Percentiles rank a stretch among this genome's conserved stretches.
Evolutionary conservation across 2,797 vertebrate species (phyloP).

Genomic region (Podarcis lilfordi): DNA sequence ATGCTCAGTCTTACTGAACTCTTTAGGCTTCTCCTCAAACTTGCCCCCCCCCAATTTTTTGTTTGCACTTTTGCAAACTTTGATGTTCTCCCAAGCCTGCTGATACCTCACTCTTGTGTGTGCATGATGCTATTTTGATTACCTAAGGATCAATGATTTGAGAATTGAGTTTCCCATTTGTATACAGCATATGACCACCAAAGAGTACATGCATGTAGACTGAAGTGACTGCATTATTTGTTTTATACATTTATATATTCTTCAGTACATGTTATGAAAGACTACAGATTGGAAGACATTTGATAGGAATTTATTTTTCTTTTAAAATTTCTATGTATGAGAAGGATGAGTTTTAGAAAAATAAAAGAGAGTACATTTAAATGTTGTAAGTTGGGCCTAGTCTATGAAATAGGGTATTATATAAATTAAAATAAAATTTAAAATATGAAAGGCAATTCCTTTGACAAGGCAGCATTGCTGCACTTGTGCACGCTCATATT

Average conservation of each 20-base stretch:
- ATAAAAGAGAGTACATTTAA: neutral
- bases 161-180: neutral
- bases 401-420: neutral
- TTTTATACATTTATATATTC: neutral
- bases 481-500: neutral
- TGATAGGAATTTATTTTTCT: neutral
- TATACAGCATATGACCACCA: neutral
- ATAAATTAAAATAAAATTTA: neutral
- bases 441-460: neutral
- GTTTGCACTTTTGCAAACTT: neutral
- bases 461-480: neutral
- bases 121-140: neutral
- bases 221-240: neutral
- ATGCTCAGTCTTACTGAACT: neutral
- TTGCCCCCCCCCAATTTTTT: neutral
- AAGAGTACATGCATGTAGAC: neutral
- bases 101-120: neutral
- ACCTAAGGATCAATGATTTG: neutral
- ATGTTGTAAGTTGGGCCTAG: neutral
- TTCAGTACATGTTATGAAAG: neutral
- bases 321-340: neutral
- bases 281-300: neutral
- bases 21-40: neutral
- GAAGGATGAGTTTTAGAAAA: neutral
- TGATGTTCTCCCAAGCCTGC: neutral